phyloP scores from a whole-genome alignment of 2,888 invertebrate genomes.

The Resseliella maxima region DNA sequence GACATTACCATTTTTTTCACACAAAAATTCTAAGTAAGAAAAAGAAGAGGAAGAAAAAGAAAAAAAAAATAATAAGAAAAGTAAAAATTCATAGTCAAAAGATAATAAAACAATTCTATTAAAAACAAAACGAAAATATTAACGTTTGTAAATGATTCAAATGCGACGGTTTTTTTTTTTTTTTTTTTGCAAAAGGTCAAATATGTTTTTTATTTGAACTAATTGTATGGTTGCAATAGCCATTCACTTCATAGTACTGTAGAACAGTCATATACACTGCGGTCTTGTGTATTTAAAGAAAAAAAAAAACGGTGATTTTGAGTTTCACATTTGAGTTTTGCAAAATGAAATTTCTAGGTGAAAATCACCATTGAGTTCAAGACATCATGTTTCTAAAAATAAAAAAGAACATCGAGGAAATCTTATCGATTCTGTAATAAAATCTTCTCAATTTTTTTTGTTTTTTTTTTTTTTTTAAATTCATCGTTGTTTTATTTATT shows the following conservation, averaged over 20 bases:
- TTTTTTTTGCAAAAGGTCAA: neutral
- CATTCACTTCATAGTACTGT: neutral
- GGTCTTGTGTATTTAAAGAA: neutral
- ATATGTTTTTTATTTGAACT: neutral
- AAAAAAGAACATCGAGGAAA: neutral
- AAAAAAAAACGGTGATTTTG: neutral
- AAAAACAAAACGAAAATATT: too few species aligned
- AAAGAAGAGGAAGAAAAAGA: too few species aligned
- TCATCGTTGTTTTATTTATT: too few species aligned
- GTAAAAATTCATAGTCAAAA: too few species aligned
- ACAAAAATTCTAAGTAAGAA: too few species aligned
- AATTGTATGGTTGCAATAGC: neutral
- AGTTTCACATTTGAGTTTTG: neutral
- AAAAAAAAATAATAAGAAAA: too few species aligned
- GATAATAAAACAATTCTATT: too few species aligned
- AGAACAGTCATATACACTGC: neutral
- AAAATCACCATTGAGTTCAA: conserved; percentile 9
- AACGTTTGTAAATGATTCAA: neutral
- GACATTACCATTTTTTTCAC: too few species aligned
- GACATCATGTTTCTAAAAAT: neutral
- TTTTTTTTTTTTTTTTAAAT: too few species aligned
- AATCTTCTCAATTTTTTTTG: neutral
- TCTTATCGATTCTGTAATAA: neutral
- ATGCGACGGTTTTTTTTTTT: too few species aligned
- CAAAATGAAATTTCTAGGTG: neutral